These are phyloP conservation scores for Hypomecis punctinalis DNA, from an alignment of 2,888 invertebrate genomes.

Conservation along the genomic window DNA sequence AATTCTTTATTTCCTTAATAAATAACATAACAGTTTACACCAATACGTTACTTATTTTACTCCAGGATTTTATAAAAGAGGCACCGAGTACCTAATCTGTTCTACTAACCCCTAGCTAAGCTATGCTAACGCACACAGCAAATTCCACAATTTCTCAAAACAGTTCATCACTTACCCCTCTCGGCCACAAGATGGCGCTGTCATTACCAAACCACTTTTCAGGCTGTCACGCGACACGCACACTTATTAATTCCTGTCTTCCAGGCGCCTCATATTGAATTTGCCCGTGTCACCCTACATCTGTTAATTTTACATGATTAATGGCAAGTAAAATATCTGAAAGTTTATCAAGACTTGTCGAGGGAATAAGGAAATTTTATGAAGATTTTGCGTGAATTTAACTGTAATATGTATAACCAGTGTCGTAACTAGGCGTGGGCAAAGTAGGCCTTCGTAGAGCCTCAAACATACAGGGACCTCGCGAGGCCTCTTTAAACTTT, in stretches of 20 bases:
- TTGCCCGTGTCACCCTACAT: conserved; percentile 16
- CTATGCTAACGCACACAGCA: not conserved
- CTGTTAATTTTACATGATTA: conserved; percentile 22
- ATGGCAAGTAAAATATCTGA: conserved; percentile 12
- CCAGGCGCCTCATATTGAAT: conserved; percentile 15
- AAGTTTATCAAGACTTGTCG: conserved; percentile 18
- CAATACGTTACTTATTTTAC: no score
- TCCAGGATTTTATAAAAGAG: no score
- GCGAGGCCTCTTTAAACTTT: no score
- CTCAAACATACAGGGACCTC: no score
- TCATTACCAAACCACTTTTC: conserved; percentile 22
- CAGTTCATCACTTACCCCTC: conserved; percentile 11
- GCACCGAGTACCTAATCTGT: no score
- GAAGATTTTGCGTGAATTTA: not conserved
- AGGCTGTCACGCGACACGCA: conserved; percentile 16
- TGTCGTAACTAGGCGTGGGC: no score
- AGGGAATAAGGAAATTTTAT: conserved; percentile 2
- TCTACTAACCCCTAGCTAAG: no score
- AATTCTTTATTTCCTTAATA: no score
- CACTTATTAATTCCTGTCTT: conserved; percentile 20
- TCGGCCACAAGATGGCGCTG: conserved; percentile 17
- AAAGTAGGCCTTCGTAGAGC: no score
- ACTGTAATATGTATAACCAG: no score
- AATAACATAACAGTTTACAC: no score
- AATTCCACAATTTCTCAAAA: conserved; percentile 1